These are phyloP conservation scores for Vollenhovia emeryi DNA, from an alignment of 1,140 invertebrate genomes.

Conservation along the genomic window DNA sequence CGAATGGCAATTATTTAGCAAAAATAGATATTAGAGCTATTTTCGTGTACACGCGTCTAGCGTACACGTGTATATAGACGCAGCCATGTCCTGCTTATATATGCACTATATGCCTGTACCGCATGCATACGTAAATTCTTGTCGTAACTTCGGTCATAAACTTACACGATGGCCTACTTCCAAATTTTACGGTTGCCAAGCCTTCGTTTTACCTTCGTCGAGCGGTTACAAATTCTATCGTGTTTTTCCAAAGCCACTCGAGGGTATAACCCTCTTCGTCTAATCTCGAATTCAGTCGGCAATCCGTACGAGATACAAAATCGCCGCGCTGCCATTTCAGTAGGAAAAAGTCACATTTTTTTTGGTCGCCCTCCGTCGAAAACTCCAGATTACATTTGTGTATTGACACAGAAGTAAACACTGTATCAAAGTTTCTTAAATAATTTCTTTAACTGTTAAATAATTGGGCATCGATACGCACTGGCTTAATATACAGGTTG, in stretches of 20 bases:
- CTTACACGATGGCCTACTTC: conserved; percentile 37
- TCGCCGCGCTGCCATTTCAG: neutral
- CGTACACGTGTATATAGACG: neutral
- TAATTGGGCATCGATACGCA: neutral
- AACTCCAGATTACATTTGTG: neutral
- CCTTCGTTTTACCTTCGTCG: neutral
- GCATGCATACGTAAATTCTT: conserved; percentile 54
- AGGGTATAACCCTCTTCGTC: neutral
- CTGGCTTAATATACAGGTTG: too few relatives aligned
- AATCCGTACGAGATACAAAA: neutral
- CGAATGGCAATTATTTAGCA: neutral
- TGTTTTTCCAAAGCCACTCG: neutral
- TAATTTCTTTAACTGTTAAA: too few relatives aligned
- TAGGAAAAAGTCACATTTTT: neutral
- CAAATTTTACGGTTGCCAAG: conserved; percentile 40
- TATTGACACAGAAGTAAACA: neutral
- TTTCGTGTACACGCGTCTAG: neutral
- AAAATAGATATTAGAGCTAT: neutral
- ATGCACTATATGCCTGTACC: neutral
- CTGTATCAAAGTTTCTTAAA: neutral
- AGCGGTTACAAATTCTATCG: neutral
- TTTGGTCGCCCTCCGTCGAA: neutral
- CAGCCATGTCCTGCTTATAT: conserved; percentile 1
- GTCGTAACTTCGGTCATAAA: conserved; percentile 47
- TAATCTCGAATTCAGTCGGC: neutral